Evolutionary conservation across 1,140 invertebrate species (phyloP).

Genomic region (Panulirus ornatus): DNA sequence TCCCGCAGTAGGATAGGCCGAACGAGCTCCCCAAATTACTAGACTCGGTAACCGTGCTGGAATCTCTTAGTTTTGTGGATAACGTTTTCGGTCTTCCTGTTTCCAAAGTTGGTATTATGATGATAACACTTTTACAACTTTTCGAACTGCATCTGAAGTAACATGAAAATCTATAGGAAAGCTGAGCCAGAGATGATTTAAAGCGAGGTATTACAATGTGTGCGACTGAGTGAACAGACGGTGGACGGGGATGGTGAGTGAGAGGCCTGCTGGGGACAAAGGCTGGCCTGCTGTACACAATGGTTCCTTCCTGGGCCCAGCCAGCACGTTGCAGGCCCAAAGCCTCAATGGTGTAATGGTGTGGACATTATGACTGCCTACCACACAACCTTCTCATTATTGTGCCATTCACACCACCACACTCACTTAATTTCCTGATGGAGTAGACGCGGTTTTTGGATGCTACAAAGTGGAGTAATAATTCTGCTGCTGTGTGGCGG

Average conservation of each 20-base stretch:
- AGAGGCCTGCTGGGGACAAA: conserved; percentile 21
- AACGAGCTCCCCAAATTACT: background rate
- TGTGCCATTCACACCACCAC: conserved; percentile 19
- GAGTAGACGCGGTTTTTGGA: background rate
- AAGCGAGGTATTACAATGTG: conserved; percentile 1
- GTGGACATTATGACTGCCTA: conserved; percentile 39
- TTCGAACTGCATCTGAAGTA: too few relatives aligned
- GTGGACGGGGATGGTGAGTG: conserved; percentile 1
- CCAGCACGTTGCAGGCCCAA: background rate
- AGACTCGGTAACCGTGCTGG: too few relatives aligned
- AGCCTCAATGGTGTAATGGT: background rate
- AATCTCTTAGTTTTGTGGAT: too few relatives aligned
- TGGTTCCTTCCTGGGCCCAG: background rate
- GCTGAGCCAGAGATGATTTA: background rate
- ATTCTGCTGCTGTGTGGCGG: background rate
- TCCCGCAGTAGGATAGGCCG: background rate
- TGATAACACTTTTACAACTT: too few relatives aligned
- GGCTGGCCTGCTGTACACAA: background rate
- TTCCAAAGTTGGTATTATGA: too few relatives aligned
- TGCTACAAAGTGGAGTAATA: conserved; percentile 1
- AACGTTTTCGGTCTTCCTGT: too few relatives aligned
- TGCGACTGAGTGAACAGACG: background rate
- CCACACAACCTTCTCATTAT: background rate
- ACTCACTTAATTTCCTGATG: conserved; percentile 23
- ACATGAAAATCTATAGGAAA: too few relatives aligned